Evolutionary conservation across 2,113 vertebrate species (phyloP), one percentile per base, ranked within the genome.

Genomic region (Austrofundulus limnaeus): DNA sequence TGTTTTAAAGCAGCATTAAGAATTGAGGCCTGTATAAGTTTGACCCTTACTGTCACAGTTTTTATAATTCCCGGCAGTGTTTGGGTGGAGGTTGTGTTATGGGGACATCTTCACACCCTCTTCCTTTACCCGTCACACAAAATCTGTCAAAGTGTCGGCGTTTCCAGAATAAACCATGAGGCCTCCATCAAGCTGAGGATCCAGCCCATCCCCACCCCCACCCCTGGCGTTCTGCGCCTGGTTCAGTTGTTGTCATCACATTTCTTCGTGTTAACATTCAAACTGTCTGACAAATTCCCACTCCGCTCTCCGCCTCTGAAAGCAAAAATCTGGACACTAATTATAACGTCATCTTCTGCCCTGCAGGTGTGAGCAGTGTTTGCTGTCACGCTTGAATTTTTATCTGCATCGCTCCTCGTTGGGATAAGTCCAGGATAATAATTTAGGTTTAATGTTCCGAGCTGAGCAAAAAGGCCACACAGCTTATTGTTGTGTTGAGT

Each of bases 221-320:
- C 86, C 75, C 69, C 15, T 0, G 52, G 77, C 73, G 5, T 14
- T 68, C 56, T 45, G 75, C 3, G 2, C 14, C 49, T n/a, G 45
- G 23, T 42, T 60, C 16, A 24, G 61, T 48, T 49, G 24, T 57
- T 61, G 48, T 72, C 66, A 49, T 74, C 70, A 41, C 65, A 51
- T 75, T 64, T 68, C 57, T 72, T 43, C 9, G 54, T 54, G 65
- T 66, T 67, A 75, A 71, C 50, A 53, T 56, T 69, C 59, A 78
- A 59, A 72, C 63, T 58, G 84, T 82, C 63, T 45, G 67, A 62
- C 65, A 72, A 58, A 76, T 61, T 73, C 42, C 51, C 62, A 69
- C 61, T 58, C 47, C 48, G 47, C 45, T 6, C 2, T 51, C n/a
- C 51, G 56, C 57, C 45, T 60, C 48, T 37, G 46, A 60, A 72